Evolutionary conservation across 2,888 invertebrate species (phyloP), one percentile per base, ranked within the genome.

Genomic region (Esperia sulphurella): DNA sequence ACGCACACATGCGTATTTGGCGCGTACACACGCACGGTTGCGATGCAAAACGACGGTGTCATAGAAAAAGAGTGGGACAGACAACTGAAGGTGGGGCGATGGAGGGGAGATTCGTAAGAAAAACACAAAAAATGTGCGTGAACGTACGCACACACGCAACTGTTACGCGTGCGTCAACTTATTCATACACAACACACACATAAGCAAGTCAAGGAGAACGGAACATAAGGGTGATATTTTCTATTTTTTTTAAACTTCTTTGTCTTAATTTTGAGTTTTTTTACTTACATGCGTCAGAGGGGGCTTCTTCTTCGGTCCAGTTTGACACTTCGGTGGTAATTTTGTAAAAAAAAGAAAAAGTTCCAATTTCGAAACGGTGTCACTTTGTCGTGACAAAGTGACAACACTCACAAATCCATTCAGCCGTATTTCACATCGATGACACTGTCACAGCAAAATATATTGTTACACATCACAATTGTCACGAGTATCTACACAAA

Each of bases 51-150:
- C 65, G 68, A 66, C 60, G 69, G 71, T 68, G 74, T 79, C 77
- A 85, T 87, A 85, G 86, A 83, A 83, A 86, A 84, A 87, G 87
- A 88, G 87, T 82, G 83, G 85, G 88, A 88, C 81, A 83, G 84
- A 85, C 79, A 79, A 79, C 71, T 70, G 76, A 75, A 76, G 79
- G 83, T 70, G 84, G 82, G 79, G 83, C 67, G 74, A 72, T 68
- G 80, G 62, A 81, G 83, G 59, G 52, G 46, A 31, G 40, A 65
- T 61, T 72, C 61, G 71, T 71, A 79, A 79, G 83, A 84, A 85
- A 83, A 84, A 83, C 77, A 75, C 70, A 79, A 83, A 86, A 86
- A 88, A 86, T 80, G 79, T 88, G 88, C 87, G 87, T 87, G 80
- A 76, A 77, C 76, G 71, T 61, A 77, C 82, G 72, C 80, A 83